Conservation (phyloP, 2,888 invertebrate species). For the Trypoxylon attenuatum region DNA sequence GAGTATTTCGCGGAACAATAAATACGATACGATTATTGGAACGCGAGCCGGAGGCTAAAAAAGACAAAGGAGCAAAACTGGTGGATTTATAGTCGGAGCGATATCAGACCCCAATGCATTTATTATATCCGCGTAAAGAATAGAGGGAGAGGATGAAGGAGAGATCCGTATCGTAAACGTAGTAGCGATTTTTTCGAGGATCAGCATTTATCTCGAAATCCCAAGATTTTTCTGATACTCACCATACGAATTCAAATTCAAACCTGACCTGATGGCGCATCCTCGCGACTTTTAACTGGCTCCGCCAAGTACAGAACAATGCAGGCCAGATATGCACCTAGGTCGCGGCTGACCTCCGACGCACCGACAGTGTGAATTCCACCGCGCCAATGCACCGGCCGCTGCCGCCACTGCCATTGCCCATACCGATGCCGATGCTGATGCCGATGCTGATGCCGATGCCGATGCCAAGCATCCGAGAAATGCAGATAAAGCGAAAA, state of each 20-base stretch:
- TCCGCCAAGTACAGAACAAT: slow-evolving; percentile 44
- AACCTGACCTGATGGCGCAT: slow-evolving; percentile 22
- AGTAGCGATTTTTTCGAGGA: slow-evolving; percentile 19
- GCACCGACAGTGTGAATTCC: slow-evolving; percentile 34
- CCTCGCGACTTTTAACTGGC: slow-evolving; percentile 45
- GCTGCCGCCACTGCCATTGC: slow-evolving; percentile 23
- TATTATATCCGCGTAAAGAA: slow-evolving; percentile 37
- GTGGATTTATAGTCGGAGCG: slow-evolving; percentile 36
- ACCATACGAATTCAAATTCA: slow-evolving; percentile 41
- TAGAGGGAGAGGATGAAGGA: slow-evolving; percentile 1
- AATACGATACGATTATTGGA: no score
- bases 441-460: no score
- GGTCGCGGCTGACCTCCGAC: slow-evolving; percentile 51
- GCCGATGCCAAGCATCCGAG: slow-evolving; percentile 58
- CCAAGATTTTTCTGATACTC: slow-evolving; percentile 13
- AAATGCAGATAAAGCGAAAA: slow-evolving; percentile 62
- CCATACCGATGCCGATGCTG: no score
- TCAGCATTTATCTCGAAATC: neutral
- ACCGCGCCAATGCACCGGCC: slow-evolving; percentile 16
- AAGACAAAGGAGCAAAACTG: no score
- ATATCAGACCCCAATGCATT: slow-evolving; percentile 40
- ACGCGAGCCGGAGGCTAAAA: no score
- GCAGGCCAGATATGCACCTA: slow-evolving; percentile 49
- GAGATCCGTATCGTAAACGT: slow-evolving; percentile 19
- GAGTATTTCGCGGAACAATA: no score